Evolutionary conservation across 2,113 vertebrate species (phyloP).

Genomic region (Brachypteracias leptosomus): DNA sequence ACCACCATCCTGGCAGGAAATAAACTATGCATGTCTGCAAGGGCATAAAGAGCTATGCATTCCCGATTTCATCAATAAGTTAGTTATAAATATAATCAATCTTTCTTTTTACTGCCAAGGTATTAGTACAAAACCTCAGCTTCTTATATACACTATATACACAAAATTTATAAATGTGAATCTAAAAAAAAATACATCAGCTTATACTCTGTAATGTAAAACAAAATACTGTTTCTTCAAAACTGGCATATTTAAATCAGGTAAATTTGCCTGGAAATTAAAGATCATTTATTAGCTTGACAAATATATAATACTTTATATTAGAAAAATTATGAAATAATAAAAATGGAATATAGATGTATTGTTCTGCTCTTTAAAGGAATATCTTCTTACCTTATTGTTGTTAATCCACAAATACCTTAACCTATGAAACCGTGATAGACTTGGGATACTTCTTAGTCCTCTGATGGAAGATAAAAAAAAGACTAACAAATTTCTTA

Average conservation of each 20-base stretch:
- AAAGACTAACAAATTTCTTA: not conserved
- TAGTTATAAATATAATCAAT: not conserved
- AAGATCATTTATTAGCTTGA: not conserved
- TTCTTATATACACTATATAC: not conserved
- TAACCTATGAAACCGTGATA: slow-evolving; percentile 76
- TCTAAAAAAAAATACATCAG: not conserved
- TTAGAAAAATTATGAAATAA: not conserved
- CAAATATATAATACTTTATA: not conserved
- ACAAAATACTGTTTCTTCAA: not conserved
- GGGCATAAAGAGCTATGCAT: not conserved
- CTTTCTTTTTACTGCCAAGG: not conserved
- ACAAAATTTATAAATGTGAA: not conserved
- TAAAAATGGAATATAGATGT: not conserved
- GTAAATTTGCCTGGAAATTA: not conserved
- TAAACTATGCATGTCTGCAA: not conserved
- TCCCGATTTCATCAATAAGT: not conserved
- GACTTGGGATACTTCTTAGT: slow-evolving; percentile 71
- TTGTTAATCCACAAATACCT: slow-evolving; percentile 81
- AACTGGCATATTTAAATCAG: not conserved
- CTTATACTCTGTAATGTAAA: not conserved
- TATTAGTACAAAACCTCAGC: not conserved
- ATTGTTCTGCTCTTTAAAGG: not conserved
- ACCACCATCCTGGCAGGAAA: not conserved
- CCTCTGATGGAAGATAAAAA: slow-evolving; percentile 59
- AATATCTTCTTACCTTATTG: slow-evolving; percentile 76